These are phyloP conservation scores for Apogon hyalosoma DNA, from an alignment of 2,797 vertebrate species.

Conservation along the genomic window DNA sequence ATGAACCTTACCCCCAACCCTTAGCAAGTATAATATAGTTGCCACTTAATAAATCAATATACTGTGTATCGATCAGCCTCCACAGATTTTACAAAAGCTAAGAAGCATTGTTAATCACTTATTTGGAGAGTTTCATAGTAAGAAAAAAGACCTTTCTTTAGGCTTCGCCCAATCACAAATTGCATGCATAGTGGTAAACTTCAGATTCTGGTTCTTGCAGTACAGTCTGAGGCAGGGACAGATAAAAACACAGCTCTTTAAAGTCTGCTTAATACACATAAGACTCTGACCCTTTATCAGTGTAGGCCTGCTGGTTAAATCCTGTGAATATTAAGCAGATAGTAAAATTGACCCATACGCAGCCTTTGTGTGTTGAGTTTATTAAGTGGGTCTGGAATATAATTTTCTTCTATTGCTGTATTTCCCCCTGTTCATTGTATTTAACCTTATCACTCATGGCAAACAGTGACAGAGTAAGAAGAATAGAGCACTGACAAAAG, in stretches of 20 bases:
- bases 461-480: not conserved
- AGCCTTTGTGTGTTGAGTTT: conserved; percentile 2
- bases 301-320: not conserved
- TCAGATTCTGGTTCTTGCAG: too few species aligned
- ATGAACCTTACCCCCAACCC: too few species aligned
- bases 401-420: conserved; percentile 17
- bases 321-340: conserved; percentile 2
- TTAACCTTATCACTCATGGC: conserved; percentile 9
- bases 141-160: too few species aligned
- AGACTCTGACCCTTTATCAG: not conserved
- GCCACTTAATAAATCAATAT: too few species aligned
- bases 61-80: too few species aligned
- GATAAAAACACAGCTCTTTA: not conserved
- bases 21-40: too few species aligned
- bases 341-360: conserved; percentile 4
- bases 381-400: conserved; percentile 15
- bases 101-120: too few species aligned
- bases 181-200: too few species aligned
- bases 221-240: too few species aligned
- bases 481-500: conserved; percentile 6
- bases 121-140: too few species aligned
- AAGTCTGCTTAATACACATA: not conserved
- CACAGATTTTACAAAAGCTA: too few species aligned
- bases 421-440: conserved; percentile 6
- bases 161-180: too few species aligned